Percentiles rank a stretch among this genome's conserved stretches.
These are phyloP conservation scores for Leptodirus hochenwartii DNA, from an alignment of 2,888 invertebrate genomes.

Conservation along the genomic window DNA sequence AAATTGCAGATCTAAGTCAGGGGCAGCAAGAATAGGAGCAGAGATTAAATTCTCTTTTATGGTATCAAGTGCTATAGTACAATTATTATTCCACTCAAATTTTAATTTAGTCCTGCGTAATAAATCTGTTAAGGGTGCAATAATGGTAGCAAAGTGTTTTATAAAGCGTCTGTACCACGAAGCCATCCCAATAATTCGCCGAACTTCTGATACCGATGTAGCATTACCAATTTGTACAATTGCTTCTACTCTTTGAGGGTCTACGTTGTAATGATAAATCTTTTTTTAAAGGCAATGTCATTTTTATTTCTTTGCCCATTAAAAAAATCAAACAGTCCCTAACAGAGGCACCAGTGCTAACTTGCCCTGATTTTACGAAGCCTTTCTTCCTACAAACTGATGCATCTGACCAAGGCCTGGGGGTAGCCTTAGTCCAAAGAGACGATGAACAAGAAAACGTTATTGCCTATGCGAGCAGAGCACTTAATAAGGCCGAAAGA, in stretches of 20 bases:
- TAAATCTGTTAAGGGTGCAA: constrained; percentile 7
- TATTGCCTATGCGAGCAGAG: constrained; percentile 8
- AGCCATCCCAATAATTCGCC: constrained; percentile 8
- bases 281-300: too few relatives aligned
- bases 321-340: constrained; percentile 8
- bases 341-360: constrained; percentile 10
- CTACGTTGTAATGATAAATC: too few relatives aligned
- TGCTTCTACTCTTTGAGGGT: too few relatives aligned
- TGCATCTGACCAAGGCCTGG: constrained; percentile 6
- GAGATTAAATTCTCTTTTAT: constrained; percentile 8
- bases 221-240: too few relatives aligned
- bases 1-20: constrained; percentile 10
- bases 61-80: constrained; percentile 5
- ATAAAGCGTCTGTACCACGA: constrained; percentile 9
- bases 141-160: constrained; percentile 6
- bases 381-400: constrained; percentile 10
- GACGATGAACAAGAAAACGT: constrained; percentile 5
- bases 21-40: constrained; percentile 9
- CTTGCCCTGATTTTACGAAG: constrained; percentile 12
- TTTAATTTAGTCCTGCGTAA: constrained; percentile 6
- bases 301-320: too few relatives aligned
- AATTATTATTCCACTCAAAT: constrained; percentile 7
- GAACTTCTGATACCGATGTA: too few relatives aligned
- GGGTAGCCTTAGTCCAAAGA: constrained; percentile 8
- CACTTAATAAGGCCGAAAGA: constrained; percentile 5